Base-by-base conservation (phyloP, 37 sponge, comb jelly and placozoan species). In the Ianthella basta region DNA sequence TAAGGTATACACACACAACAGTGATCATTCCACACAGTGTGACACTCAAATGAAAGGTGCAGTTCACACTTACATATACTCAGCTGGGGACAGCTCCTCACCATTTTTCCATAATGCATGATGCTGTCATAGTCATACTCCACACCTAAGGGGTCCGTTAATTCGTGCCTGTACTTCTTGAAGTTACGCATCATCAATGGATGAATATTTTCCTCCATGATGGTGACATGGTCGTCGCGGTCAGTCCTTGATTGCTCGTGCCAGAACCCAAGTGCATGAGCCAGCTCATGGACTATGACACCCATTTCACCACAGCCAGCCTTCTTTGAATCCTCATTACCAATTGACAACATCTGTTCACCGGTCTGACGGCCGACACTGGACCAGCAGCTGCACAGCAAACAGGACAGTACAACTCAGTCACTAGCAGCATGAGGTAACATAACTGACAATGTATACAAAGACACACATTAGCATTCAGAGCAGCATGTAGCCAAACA, bases 71-170 rank as follows among this genome's bases (percentile, higher is more conserved):
- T 3, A 8, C 29, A 72, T 36, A 15, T 23, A 18, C 21, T 18
- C 29, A 14, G 24, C 23, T 68, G 59, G 19, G 15, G 18, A 8
- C n/a, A n/a, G n/a, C n/a, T 78, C 37, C 5, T 35, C 36, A 89
- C 89, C 10, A 38, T 59, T 30, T 20, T 37, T 2, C 63, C 30
- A 64, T 91, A 91, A 38, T 91, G 91, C 87, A 86, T 91, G 37
- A 91, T 86, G 72, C 91, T 91, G 32, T 33, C 72, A 39, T 79
- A 87, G 82, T 94, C 95, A 35, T 94, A 94, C 18, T 63, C 40
- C 34, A 87, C 73, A 0, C 34, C 54, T 16, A 87, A 36, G n/a
- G 85, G 61, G 23, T 86, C 66, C 27, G 63, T 61, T 10, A 44
- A 8, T 8, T 44, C 6, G 50, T 44, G 50, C 50, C 6, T 50